phyloP scores from a whole-genome alignment of 2,797 vertebrate genomes.

The Siniperca obscura region DNA sequence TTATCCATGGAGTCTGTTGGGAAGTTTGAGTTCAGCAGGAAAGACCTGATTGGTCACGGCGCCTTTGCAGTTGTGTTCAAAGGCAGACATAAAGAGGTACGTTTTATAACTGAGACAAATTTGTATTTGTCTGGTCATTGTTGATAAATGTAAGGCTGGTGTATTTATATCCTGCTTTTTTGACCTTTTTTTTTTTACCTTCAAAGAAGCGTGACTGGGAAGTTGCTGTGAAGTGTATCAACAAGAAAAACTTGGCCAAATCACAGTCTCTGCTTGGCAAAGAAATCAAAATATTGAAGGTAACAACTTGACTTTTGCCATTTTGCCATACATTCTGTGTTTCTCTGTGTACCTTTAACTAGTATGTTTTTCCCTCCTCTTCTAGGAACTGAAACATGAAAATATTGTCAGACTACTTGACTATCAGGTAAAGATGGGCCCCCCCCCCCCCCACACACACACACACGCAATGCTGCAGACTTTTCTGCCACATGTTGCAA shows the following conservation, averaged over 20 bases:
- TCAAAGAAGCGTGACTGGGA: constrained; percentile 91
- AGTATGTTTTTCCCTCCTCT: constrained; percentile 18
- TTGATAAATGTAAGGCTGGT: neutral
- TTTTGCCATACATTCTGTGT: neutral
- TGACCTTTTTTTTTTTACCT: neutral
- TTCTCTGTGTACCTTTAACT: neutral
- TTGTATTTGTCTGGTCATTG: neutral
- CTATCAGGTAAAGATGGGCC: constrained; percentile 89
- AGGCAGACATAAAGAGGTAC: constrained; percentile 95
- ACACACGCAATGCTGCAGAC: neutral
- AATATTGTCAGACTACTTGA: constrained; percentile 97
- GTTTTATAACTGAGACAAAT: neutral
- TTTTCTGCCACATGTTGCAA: constrained; percentile 38
- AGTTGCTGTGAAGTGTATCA: constrained; percentile 98
- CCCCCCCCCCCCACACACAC: neutral
- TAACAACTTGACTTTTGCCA: constrained; percentile 66
- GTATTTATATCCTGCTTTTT: neutral
- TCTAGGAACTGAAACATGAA: constrained; percentile 95
- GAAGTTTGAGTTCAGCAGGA: constrained; percentile 96
- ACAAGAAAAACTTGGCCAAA: constrained; percentile 97
- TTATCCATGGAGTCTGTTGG: constrained; percentile 91
- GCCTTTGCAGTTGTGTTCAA: constrained; percentile 98
- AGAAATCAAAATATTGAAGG: constrained; percentile 98
- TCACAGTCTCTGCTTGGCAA: constrained; percentile 95
- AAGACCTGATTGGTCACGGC: constrained; percentile 95